phyloP scores from a whole-genome alignment of 1,140 invertebrate genomes.

The Pemphigus obesinymphae region DNA sequence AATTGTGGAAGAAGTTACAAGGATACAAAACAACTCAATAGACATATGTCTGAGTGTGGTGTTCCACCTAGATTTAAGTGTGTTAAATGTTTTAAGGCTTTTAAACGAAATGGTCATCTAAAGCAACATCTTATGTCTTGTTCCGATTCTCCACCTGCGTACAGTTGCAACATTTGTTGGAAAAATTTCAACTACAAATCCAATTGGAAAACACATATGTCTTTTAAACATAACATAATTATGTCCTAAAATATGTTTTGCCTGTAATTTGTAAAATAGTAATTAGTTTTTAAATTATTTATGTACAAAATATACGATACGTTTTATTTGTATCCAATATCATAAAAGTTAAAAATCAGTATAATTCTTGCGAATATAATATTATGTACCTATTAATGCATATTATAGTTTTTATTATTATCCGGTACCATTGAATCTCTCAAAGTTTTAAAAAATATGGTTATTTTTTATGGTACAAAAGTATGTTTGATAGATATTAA shows the following conservation, averaged over 20 bases:
- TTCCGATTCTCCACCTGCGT: neutral
- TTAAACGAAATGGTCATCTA: conserved; percentile 49
- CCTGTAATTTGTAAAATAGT: neutral
- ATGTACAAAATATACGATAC: no score
- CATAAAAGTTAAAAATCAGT: no score
- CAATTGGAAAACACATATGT: conserved; percentile 37
- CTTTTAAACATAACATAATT: conserved; percentile 27
- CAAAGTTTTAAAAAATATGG: no score
- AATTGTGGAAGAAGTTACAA: conserved; percentile 47
- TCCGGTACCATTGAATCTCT: no score
- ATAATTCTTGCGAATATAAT: no score
- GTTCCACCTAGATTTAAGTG: conserved; percentile 54
- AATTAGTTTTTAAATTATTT: neutral
- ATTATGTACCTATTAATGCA: no score
- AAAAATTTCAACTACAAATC: conserved; percentile 47
- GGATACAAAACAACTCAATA: conserved; percentile 54
- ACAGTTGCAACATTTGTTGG: conserved; percentile 47
- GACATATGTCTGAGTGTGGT: conserved; percentile 56
- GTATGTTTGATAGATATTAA: no score
- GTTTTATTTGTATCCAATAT: no score
- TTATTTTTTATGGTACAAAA: no score
- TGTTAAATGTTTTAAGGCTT: conserved; percentile 53
- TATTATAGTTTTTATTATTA: no score
- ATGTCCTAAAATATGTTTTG: no score
- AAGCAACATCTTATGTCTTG: conserved; percentile 47